phyloP scores from a whole-genome alignment of 2,888 invertebrate genomes.

The Itoplectis maculator region DNA sequence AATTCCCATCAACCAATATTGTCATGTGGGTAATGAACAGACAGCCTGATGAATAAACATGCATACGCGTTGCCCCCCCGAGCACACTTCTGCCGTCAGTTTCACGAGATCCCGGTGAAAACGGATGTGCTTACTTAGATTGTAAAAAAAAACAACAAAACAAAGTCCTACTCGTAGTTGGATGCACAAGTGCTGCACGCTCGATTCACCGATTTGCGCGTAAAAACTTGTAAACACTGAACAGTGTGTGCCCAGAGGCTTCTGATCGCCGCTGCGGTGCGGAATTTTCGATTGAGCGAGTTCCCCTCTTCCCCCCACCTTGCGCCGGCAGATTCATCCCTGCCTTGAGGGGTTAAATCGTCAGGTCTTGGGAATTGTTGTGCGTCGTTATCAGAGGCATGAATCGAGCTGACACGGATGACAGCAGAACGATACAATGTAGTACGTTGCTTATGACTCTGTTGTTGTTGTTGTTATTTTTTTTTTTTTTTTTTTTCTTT shows the following conservation, averaged over 20 bases:
- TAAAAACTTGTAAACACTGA: too few relatives aligned
- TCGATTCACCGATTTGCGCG: too few relatives aligned
- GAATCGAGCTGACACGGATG: slow-evolving; percentile 46
- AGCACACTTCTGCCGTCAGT: slow-evolving; percentile 52
- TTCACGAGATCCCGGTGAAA: slow-evolving; percentile 15
- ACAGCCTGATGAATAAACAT: slow-evolving; percentile 83
- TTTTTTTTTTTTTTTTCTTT: slow-evolving; percentile 40
- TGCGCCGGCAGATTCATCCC: too few relatives aligned
- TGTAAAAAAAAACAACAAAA: neutral
- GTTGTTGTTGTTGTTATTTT: too few relatives aligned
- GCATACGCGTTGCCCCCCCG: slow-evolving; percentile 74
- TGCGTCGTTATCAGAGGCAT: neutral
- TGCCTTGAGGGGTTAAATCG: too few relatives aligned
- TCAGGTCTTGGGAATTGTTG: neutral
- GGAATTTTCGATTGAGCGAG: too few relatives aligned
- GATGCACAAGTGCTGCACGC: too few relatives aligned
- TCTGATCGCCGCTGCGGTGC: too few relatives aligned
- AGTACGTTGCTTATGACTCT: slow-evolving; percentile 5
- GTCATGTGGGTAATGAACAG: slow-evolving; percentile 84
- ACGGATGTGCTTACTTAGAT: slow-evolving; percentile 8
- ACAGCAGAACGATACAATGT: slow-evolving; percentile 39
- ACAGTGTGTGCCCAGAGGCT: too few relatives aligned
- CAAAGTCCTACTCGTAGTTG: neutral
- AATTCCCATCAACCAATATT: slow-evolving; percentile 84
- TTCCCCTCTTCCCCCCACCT: too few relatives aligned